phyloP scores from a whole-genome alignment of 1,140 invertebrate genomes.

The Calliphora vicina region DNA sequence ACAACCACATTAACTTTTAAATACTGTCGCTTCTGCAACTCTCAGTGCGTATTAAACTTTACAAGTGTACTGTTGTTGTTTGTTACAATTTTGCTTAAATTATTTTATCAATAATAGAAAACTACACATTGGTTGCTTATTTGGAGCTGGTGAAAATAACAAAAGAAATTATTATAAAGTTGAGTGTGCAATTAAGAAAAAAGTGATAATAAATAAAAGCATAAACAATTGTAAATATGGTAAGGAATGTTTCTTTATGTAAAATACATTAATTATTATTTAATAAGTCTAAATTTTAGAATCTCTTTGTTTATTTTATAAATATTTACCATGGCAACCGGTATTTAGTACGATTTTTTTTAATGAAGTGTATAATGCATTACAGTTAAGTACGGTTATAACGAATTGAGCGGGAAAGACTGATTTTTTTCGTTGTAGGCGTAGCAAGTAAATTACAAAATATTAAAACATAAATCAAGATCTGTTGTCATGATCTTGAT shows the following conservation, averaged over 20 bases:
- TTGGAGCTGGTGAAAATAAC: no score
- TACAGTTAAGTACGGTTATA: not conserved
- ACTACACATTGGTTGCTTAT: not conserved
- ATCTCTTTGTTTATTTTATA: constrained; percentile 7
- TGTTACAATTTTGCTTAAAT: constrained; percentile 21
- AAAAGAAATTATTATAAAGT: not conserved
- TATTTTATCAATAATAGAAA: not conserved
- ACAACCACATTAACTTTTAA: not conserved
- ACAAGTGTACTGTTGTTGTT: not conserved
- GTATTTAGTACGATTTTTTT: not conserved
- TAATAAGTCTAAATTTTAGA: not conserved
- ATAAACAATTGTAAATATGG: not conserved
- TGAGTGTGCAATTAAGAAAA: not conserved
- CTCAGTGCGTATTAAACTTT: constrained; percentile 23
- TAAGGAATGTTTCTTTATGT: not conserved
- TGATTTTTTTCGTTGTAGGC: no score
- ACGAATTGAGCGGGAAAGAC: no score
- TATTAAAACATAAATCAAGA: no score
- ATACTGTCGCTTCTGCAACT: not conserved
- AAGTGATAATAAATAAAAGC: not conserved
- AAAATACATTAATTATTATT: not conserved
- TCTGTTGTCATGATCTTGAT: no score
- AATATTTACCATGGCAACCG: constrained; percentile 6
- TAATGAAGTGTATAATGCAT: not conserved
- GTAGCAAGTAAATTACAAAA: no score